Base-by-base conservation (phyloP, 2,888 invertebrate genomes). In the Plebejus argus region DNA sequence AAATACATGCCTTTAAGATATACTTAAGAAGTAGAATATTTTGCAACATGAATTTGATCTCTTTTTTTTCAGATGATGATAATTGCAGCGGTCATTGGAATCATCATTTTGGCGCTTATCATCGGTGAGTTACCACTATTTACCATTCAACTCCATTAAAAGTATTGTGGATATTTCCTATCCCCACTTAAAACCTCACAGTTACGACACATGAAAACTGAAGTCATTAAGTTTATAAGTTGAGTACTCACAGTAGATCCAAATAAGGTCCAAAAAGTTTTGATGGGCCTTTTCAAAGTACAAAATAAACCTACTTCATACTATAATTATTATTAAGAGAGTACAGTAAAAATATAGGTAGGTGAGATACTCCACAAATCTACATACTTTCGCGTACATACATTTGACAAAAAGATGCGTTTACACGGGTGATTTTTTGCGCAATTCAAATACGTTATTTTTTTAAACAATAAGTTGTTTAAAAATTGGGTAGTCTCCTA, bases 51-150 rank as follows among this genome's bases (percentile, higher is more conserved):
- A 28, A 28, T 28, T 28, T 28, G 28, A 28, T 28, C 28, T 28
- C 28, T 61, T 12, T 23, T 76, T 78, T 81, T 81, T 94, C 91
- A 96, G 96, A 98, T 98, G 98, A 98, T 98, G 98, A 97, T 98
- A 85, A 97, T 98, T 84, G 96, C 98, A 92, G 98, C 98, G 82
- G 96, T 97, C 76, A 97, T 98, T 90, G 97, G 97, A 81, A 95
- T 97, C 85, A 95, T 97, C 85, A 96, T 98, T 89, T 93, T 98
- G 89, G 97, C 97, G 86, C 97, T 98, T 88, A 98, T 98, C 89
- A 97, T 98, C 90, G 97, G 98, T 98, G 95, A 97, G 97, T 89
- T 66, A 12, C 66, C 33, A 18, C 18, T 28, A 5, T 23, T 12
- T 23, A 10, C 28, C 18, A 0, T 33, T 7, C 12, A 28, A 28